These are phyloP conservation scores for Enhydra lutris DNA, from an alignment of 2,113 vertebrate genomes.

Conservation along the genomic window DNA sequence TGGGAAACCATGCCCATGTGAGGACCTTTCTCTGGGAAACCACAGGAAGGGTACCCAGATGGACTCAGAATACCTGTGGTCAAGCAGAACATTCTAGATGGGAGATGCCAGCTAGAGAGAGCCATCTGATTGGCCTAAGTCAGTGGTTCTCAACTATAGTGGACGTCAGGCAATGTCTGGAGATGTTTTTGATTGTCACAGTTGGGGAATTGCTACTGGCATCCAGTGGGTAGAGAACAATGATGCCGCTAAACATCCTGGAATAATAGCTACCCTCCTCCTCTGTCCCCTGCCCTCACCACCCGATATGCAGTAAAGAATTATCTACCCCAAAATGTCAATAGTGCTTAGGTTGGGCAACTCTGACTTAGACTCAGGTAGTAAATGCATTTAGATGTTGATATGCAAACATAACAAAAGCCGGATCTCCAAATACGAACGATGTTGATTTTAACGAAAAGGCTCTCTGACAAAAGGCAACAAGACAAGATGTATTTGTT, in stretches of 20 bases:
- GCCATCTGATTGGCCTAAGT: not conserved
- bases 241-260: not conserved
- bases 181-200: not conserved
- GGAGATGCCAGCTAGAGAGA: not conserved
- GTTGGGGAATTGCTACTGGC: not conserved
- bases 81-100: not conserved
- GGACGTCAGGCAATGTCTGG: not conserved
- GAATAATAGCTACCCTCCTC: not conserved
- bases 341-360: not conserved
- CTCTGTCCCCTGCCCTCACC: not conserved
- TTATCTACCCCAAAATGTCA: not conserved
- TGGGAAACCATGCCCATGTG: not conserved
- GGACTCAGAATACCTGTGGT: not conserved
- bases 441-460: not conserved
- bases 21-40: not conserved
- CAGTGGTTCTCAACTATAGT: not conserved
- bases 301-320: not conserved
- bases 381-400: not conserved
- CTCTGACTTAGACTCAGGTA: not conserved
- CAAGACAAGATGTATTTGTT: not conserved
- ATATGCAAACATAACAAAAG: not conserved
- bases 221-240: not conserved
- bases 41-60: not conserved
- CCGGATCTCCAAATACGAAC: not conserved
- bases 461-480: not conserved